phyloP scores from a whole-genome alignment of 2,888 invertebrate species.

The Tuta absoluta region DNA sequence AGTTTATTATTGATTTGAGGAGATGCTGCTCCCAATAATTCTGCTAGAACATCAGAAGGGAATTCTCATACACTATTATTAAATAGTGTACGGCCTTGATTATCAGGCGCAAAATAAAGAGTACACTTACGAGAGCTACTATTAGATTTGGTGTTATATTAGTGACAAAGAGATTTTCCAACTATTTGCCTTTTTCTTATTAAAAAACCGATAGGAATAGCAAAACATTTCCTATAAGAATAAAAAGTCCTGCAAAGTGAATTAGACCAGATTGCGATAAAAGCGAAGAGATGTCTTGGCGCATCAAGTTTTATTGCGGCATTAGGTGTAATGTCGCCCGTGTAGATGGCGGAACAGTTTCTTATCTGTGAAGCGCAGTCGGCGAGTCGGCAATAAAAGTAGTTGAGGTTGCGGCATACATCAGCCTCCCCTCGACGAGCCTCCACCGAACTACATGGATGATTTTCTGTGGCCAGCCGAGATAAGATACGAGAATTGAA shows the following conservation, averaged over 20 bases:
- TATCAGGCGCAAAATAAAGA: too few species aligned
- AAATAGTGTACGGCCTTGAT: too few species aligned
- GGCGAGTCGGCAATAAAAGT: constrained; percentile 10
- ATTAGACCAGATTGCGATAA: constrained; percentile 5
- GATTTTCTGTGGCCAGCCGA: neutral
- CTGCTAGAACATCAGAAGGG: neutral
- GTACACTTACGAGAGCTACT: too few species aligned
- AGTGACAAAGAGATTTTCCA: too few species aligned
- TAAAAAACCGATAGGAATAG: too few species aligned
- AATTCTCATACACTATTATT: too few species aligned
- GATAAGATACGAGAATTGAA: neutral
- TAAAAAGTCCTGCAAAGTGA: neutral
- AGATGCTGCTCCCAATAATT: neutral
- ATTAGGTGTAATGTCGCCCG: neutral
- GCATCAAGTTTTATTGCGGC: neutral
- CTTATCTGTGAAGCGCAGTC: constrained; percentile 4
- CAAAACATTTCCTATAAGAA: neutral
- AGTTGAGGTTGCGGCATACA: constrained; percentile 11
- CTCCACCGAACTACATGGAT: neutral
- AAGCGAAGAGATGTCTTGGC: neutral
- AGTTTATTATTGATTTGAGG: neutral
- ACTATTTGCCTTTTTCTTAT: too few species aligned
- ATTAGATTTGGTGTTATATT: too few species aligned
- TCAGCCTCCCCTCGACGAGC: neutral
- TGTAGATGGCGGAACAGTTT: neutral